phyloP scores from a whole-genome alignment of 2,888 invertebrate genomes.

The Drosophila longiperda region DNA sequence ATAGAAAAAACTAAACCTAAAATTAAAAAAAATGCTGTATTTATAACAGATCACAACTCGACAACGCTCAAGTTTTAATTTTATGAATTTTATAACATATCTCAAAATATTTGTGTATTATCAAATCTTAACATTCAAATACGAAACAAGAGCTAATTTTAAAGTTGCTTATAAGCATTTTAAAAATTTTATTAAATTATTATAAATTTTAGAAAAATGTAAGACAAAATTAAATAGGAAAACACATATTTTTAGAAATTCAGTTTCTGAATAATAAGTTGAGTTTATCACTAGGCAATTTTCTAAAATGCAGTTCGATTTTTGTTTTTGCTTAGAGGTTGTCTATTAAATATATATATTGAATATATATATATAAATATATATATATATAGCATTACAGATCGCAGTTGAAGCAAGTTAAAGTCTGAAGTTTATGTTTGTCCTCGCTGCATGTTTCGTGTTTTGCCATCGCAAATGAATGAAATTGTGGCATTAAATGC shows the following conservation, averaged over 20 bases:
- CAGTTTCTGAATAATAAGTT: neutral
- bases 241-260: neutral
- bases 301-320: neutral
- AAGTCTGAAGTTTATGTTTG: conserved; percentile 18
- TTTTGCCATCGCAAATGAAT: conserved; percentile 37
- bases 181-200: neutral
- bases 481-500: conserved; percentile 59
- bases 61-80: too few relatives aligned
- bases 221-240: neutral
- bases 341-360: neutral
- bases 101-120: too few relatives aligned
- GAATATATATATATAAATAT: neutral
- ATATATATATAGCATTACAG: neutral
- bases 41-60: too few relatives aligned
- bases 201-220: neutral
- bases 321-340: neutral
- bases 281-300: neutral
- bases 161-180: too few relatives aligned
- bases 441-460: conserved; percentile 1
- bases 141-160: too few relatives aligned
- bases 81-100: too few relatives aligned
- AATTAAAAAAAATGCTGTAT: too few relatives aligned
- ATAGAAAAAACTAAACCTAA: too few relatives aligned
- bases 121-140: too few relatives aligned
- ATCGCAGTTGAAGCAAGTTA: conserved; percentile 1